phyloP scores from a whole-genome alignment of 2,113 vertebrate genomes.

The Ramphastos sulfuratus region DNA sequence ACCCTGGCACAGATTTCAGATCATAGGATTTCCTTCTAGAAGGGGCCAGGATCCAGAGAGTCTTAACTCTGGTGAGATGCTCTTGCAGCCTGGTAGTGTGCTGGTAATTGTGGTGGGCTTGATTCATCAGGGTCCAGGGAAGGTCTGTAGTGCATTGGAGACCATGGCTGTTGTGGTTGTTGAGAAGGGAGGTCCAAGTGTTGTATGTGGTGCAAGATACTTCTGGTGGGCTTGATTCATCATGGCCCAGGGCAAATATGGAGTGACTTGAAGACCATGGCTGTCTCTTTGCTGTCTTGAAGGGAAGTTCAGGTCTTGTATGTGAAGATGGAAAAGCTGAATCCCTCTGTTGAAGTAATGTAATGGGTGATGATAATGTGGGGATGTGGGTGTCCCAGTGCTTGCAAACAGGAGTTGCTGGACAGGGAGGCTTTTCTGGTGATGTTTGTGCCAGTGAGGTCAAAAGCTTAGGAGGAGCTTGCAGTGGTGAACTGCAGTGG shows the following conservation, averaged over 20 bases:
- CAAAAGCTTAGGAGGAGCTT: background rate
- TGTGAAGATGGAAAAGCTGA: background rate
- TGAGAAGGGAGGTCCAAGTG: background rate
- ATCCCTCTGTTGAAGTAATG: background rate
- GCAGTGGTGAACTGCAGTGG: background rate
- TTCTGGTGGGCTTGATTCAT: background rate
- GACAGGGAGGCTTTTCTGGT: background rate
- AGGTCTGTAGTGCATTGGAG: accelerated
- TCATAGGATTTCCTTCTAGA: background rate
- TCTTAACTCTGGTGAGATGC: background rate
- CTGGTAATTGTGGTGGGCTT: background rate
- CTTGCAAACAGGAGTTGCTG: background rate
- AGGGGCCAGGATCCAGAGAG: background rate
- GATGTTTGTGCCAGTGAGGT: background rate
- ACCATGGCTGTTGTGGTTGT: background rate
- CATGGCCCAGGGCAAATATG: accelerated
- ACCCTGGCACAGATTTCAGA: background rate
- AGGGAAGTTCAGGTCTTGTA: background rate
- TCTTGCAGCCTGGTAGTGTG: background rate
- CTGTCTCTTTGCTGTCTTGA: background rate
- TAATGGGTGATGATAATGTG: background rate
- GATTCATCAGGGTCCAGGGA: too few species aligned
- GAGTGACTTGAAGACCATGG: accelerated
- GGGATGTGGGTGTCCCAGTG: background rate
- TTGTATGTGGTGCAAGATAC: too few species aligned